Percentiles rank a stretch among this genome's conserved stretches.
Conservation (phyloP, 2,113 vertebrate species). For the Actenoides lindsayi region DNA sequence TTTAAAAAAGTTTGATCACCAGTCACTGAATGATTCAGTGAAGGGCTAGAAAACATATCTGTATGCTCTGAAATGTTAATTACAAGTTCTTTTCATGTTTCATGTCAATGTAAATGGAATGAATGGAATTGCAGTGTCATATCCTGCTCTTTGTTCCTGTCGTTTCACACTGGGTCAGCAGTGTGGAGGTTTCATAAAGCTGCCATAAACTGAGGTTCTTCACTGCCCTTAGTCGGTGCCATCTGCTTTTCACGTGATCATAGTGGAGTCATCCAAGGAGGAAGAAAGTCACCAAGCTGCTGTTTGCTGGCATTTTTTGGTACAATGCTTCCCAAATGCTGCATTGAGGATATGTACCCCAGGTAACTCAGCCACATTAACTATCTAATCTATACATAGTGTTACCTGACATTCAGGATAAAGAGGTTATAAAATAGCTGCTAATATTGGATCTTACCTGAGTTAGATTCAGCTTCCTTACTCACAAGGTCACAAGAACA, state of each 20-base stretch:
- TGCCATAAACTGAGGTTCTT: neutral
- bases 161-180: conserved; percentile 9
- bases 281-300: neutral
- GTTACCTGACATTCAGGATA: neutral
- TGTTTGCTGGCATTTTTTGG: neutral
- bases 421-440: neutral
- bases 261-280: neutral
- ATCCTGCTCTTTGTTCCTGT: conserved; percentile 53
- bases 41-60: neutral
- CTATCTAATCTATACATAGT: neutral
- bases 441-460: neutral
- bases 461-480: neutral
- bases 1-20: neutral
- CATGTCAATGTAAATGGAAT: neutral
- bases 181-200: conserved; percentile 26
- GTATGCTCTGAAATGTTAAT: conserved; percentile 18
- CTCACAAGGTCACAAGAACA: neutral
- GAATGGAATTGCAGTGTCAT: conserved; percentile 44
- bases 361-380: neutral
- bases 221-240: neutral
- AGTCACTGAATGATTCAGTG: neutral
- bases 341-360: neutral
- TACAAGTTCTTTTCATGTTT: neutral
- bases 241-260: neutral
- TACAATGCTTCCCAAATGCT: neutral